Evolutionary conservation across 2,797 vertebrate genomes (phyloP).

Genomic region (Pseudomugil gertrudae): DNA sequence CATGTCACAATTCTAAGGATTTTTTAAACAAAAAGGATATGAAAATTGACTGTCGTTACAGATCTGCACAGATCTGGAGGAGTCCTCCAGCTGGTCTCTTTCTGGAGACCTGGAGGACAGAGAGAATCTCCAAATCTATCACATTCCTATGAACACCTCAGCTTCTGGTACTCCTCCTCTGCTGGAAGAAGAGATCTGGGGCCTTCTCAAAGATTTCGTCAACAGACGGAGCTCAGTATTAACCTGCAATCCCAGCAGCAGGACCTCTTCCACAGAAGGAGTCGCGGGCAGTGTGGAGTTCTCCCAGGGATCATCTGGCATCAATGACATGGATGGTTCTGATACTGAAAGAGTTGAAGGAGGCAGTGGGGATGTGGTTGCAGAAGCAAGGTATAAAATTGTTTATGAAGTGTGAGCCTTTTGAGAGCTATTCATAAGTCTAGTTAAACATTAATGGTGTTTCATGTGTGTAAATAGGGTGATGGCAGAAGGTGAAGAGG

Average conservation of each 20-base stretch:
- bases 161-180: conserved; percentile 42
- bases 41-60: conserved; percentile 66
- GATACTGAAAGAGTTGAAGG: conserved; percentile 85
- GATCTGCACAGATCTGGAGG: conserved; percentile 92
- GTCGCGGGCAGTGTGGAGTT: conserved; percentile 94
- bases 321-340: conserved; percentile 91
- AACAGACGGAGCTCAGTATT: conserved; percentile 85
- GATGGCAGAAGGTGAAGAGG: conserved; percentile 72
- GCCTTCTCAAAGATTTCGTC: conserved; percentile 87
- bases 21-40: background rate
- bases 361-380: conserved; percentile 48
- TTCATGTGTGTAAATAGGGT: conserved; percentile 51
- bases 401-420: background rate
- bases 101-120: conserved; percentile 81
- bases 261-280: conserved; percentile 94
- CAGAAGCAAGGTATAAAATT: conserved; percentile 70
- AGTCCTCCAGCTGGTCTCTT: conserved; percentile 86
- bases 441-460: background rate
- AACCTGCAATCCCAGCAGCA: conserved; percentile 84
- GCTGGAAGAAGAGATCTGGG: conserved; percentile 78
- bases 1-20: no score
- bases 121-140: conserved; percentile 87
- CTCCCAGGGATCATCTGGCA: conserved; percentile 94
- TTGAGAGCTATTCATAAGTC: background rate
- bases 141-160: conserved; percentile 72